Conservation (phyloP, 2,113 vertebrate species). For the Rhagologus leucostigma region DNA sequence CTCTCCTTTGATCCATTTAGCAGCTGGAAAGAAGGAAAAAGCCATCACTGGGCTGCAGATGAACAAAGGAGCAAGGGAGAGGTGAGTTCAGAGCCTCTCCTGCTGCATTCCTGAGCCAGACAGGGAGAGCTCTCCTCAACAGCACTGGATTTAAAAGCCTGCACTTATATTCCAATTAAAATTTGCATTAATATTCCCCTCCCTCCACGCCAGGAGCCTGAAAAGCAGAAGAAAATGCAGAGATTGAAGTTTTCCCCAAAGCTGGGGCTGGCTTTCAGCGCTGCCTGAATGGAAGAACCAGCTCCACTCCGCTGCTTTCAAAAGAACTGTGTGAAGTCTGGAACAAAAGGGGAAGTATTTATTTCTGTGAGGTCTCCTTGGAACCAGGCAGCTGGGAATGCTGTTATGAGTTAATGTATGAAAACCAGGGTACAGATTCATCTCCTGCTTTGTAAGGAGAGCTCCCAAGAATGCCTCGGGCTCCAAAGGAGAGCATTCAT, state of each 20-base stretch:
- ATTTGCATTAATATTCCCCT: not conserved
- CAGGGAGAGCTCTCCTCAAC: not conserved
- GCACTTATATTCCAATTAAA: not conserved
- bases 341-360: slow-evolving; percentile 50
- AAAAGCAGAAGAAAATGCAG: not conserved
- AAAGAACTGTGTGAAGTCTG: slow-evolving; percentile 6
- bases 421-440: slow-evolving; percentile 32
- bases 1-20: not conserved
- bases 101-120: not conserved
- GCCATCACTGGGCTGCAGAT: not conserved
- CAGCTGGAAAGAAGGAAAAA: slow-evolving; percentile 1
- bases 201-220: not conserved
- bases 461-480: not conserved
- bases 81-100: not conserved
- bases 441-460: slow-evolving; percentile 23
- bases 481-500: slow-evolving; percentile 32
- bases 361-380: slow-evolving; percentile 47
- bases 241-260: not conserved
- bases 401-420: slow-evolving; percentile 21
- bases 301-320: slow-evolving; percentile 8
- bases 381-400: slow-evolving; percentile 50
- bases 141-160: not conserved
- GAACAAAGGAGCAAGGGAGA: not conserved
- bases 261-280: not conserved
- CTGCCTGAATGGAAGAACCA: not conserved